phyloP scores from a whole-genome alignment of 2,797 vertebrate genomes.

The Spinibarbus caldwelli region DNA sequence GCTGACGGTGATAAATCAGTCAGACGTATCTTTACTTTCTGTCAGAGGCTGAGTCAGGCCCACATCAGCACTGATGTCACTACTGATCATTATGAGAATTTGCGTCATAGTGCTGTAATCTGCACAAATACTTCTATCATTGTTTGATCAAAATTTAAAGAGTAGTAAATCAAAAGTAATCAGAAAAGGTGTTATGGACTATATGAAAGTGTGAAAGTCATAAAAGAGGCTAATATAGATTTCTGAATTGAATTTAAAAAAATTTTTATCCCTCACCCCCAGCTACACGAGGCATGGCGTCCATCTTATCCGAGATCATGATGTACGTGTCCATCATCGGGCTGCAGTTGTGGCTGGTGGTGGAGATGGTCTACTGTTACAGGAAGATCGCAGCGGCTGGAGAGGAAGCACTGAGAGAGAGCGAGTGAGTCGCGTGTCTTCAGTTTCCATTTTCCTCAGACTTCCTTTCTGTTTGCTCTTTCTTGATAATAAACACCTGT shows the following conservation, averaged over 20 bases:
- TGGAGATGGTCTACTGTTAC: conserved; percentile 95
- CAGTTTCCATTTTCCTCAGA: background rate
- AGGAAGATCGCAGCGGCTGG: conserved; percentile 87
- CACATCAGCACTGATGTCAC: conserved; percentile 23
- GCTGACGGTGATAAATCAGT: background rate
- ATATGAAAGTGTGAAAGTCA: background rate
- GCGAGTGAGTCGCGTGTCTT: conserved; percentile 79
- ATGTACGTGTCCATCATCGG: conserved; percentile 93
- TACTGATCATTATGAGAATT: background rate
- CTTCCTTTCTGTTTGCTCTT: conserved; percentile 1
- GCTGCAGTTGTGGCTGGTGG: conserved; percentile 89
- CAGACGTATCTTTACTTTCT: background rate
- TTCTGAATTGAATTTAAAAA: background rate
- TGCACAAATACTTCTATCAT: background rate
- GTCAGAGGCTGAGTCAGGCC: conserved; percentile 18
- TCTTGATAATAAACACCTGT: conserved; percentile 1
- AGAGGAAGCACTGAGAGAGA: conserved; percentile 87
- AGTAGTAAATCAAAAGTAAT: background rate
- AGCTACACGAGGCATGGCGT: conserved; percentile 86
- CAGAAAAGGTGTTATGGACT: background rate
- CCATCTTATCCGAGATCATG: conserved; percentile 92
- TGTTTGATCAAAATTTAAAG: background rate
- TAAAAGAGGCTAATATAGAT: background rate
- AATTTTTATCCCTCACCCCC: background rate
- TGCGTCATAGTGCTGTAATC: background rate